These are phyloP conservation scores for Montipora capricornis DNA, from an alignment of 64 coral and sea anemone genomes.

Conservation along the genomic window DNA sequence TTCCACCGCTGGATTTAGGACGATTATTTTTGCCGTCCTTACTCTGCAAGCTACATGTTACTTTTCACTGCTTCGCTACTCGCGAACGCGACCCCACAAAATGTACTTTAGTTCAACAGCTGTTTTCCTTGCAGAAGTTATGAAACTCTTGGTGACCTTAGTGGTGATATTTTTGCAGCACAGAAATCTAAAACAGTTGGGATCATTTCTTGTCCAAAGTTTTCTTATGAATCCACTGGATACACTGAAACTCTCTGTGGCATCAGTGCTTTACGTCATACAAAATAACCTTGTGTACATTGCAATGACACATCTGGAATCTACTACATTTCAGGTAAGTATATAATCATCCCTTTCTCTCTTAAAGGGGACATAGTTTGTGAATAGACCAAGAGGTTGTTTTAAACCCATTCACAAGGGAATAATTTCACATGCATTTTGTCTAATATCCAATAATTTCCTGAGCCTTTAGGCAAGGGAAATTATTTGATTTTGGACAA, in stretches of 20 bases:
- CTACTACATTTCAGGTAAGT: constrained; percentile 77
- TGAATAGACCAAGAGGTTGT: too few species aligned
- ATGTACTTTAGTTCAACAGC: constrained; percentile 79
- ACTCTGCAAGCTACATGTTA: constrained; percentile 69
- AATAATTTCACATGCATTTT: too few species aligned
- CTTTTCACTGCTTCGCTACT: constrained; percentile 68
- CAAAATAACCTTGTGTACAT: constrained; percentile 80
- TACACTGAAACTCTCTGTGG: constrained; percentile 36
- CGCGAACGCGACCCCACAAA: constrained; percentile 60
- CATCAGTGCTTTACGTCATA: constrained; percentile 71
- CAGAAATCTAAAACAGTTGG: constrained; percentile 45
- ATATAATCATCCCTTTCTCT: too few species aligned
- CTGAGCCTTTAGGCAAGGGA: too few species aligned
- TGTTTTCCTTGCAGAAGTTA: constrained; percentile 58
- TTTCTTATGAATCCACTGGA: constrained; percentile 55
- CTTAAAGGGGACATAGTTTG: too few species aligned
- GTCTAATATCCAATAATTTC: too few species aligned
- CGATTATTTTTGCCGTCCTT: constrained; percentile 49
- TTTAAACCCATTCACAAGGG: too few species aligned
- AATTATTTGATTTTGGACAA: too few species aligned
- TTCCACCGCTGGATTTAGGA: constrained; percentile 24
- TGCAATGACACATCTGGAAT: constrained; percentile 83
- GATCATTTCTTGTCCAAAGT: constrained; percentile 44
- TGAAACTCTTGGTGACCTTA: constrained; percentile 58
- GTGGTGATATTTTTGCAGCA: constrained; percentile 45